A percentile compares a stretch with the other conserved stretches of the same genome.
These are phyloP conservation scores for Galago senegalensis DNA, from an alignment of 2,797 vertebrate genomes.

Conservation along the genomic window DNA sequence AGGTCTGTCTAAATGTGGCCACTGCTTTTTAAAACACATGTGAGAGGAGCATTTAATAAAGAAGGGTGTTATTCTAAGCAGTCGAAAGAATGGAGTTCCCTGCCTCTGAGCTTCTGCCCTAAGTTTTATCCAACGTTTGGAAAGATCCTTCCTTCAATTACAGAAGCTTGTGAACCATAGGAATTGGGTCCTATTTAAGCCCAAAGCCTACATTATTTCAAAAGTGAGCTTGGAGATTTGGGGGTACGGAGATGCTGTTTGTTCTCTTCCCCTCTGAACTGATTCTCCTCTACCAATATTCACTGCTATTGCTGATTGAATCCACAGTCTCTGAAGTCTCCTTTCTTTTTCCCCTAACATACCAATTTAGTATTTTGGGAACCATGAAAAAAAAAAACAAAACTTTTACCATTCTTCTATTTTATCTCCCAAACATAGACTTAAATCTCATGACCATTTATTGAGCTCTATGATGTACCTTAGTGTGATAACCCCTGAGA, in stretches of 20 bases:
- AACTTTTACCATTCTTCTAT: background rate
- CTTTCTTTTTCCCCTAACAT: background rate
- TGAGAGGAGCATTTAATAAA: background rate
- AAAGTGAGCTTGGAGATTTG: slow-evolving; percentile 21
- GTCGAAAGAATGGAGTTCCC: background rate
- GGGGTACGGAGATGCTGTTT: background rate
- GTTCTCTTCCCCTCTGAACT: slow-evolving; percentile 3
- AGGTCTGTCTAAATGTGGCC: background rate
- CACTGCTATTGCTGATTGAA: background rate
- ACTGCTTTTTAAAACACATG: background rate
- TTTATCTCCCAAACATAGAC: background rate
- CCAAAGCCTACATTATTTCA: slow-evolving; percentile 36
- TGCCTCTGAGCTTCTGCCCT: background rate
- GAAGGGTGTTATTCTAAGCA: background rate
- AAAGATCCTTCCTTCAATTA: background rate
- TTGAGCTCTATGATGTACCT: background rate
- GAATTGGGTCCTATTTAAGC: background rate
- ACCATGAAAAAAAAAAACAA: slow-evolving; percentile 17
- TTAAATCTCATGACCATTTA: slow-evolving; percentile 34
- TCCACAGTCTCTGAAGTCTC: background rate
- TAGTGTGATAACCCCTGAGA: background rate
- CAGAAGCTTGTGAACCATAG: background rate
- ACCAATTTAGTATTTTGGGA: slow-evolving; percentile 40
- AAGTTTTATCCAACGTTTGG: slow-evolving; percentile 9
- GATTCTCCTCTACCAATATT: background rate